Evolutionary conservation across 53 echinoderm and acorn worm genomes (phyloP).

Genomic region (Patiria pectinifera): DNA sequence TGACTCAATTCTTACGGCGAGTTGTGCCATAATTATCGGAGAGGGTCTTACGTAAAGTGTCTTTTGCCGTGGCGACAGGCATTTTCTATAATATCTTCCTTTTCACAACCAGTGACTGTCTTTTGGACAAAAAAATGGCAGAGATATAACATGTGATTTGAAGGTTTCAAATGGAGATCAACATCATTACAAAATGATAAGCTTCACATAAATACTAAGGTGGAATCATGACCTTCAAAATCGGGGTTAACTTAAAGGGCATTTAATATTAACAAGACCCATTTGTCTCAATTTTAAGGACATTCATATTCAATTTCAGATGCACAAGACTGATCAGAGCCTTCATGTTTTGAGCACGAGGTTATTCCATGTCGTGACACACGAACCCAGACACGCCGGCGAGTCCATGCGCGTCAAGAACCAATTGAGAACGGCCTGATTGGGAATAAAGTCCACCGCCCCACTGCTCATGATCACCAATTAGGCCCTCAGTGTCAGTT

Average conservation of each 20-base stretch:
- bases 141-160: neutral
- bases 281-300: neutral
- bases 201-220: too few relatives aligned
- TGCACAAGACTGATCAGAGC: neutral
- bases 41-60: neutral
- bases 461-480: constrained; percentile 22
- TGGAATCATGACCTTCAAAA: too few relatives aligned
- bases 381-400: constrained; percentile 46
- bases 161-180: too few relatives aligned
- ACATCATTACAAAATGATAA: too few relatives aligned
- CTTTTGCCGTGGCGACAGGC: neutral
- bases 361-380: neutral
- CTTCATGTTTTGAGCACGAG: too few relatives aligned
- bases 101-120: neutral
- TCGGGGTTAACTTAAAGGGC: too few relatives aligned
- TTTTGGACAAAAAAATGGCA: neutral
- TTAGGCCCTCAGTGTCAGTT: constrained; percentile 36
- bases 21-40: neutral
- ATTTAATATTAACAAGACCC: too few relatives aligned
- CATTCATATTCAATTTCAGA: neutral
- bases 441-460: constrained; percentile 59
- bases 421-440: constrained; percentile 53
- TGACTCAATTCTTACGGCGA: neutral
- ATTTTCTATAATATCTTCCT: too few relatives aligned
- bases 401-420: constrained; percentile 50